Evolutionary conservation across 2,797 vertebrate genomes (phyloP).

Genomic region (Rhynchonycteris naso): DNA sequence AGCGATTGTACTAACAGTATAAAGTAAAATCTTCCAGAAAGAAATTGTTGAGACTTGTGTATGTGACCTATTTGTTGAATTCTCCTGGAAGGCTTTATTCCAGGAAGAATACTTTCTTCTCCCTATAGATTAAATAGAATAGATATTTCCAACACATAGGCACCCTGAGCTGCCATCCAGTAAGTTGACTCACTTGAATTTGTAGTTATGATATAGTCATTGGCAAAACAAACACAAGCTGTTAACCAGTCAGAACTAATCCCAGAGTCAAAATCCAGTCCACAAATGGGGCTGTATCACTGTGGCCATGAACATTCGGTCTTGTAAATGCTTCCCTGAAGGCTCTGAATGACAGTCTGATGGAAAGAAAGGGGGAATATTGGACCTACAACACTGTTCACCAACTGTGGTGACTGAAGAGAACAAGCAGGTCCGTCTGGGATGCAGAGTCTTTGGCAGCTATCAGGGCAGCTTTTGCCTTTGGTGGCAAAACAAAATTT

Average conservation of each 20-base stretch:
- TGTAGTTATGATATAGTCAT: constrained; percentile 63
- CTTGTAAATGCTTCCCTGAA: constrained; percentile 18
- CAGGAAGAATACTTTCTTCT: constrained; percentile 54
- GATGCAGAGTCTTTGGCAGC: constrained; percentile 65
- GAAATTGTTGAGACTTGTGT: constrained; percentile 67
- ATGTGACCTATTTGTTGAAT: constrained; percentile 64
- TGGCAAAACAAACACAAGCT: constrained; percentile 72
- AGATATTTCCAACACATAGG: constrained; percentile 52
- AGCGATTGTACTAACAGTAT: constrained; percentile 36
- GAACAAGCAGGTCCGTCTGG: constrained; percentile 53
- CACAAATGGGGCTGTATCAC: neutral
- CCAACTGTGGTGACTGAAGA: constrained; percentile 69
- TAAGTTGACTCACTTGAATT: constrained; percentile 59
- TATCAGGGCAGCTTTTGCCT: constrained; percentile 68
- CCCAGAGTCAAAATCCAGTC: constrained; percentile 40
- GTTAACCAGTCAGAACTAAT: constrained; percentile 52
- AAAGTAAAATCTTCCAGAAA: constrained; percentile 55
- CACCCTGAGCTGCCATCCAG: neutral
- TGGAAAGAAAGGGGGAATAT: neutral
- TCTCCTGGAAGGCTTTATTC: constrained; percentile 37
- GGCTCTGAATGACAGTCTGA: constrained; percentile 53
- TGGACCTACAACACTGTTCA: constrained; percentile 16
- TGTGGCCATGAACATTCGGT: neutral
- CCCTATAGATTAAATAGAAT: constrained; percentile 61
- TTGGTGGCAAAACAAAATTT: constrained; percentile 80